A percentile compares a stretch with the other conserved stretches of the same genome.
Conservation (phyloP, 2,113 vertebrate genomes). For the Oryctolagus cuniculus region DNA sequence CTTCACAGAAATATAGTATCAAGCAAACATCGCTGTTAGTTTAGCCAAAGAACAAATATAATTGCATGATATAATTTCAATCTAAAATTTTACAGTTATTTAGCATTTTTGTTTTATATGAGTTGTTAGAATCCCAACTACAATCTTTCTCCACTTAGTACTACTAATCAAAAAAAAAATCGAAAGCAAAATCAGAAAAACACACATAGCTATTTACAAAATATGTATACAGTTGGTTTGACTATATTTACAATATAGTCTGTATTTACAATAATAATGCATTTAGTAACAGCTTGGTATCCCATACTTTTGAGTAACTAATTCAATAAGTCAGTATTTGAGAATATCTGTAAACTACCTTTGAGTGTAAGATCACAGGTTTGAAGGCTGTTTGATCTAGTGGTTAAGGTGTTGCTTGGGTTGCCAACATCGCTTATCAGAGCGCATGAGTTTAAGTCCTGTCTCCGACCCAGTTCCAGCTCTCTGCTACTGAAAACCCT, state of each 20-base stretch:
- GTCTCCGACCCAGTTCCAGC: too few relatives aligned
- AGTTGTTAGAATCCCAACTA: not conserved
- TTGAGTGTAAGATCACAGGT: not conserved
- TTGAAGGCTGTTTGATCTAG: too few relatives aligned
- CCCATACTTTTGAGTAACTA: not conserved
- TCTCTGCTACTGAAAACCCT: too few relatives aligned
- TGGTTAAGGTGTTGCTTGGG: too few relatives aligned
- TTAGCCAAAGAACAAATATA: not conserved
- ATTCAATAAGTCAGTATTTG: slow-evolving; percentile 7
- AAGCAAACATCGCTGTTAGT: not conserved
- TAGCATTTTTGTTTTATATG: slow-evolving; percentile 7
- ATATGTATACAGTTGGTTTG: not conserved
- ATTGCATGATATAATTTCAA: not conserved
- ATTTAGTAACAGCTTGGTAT: not conserved
- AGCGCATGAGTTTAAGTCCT: too few relatives aligned
- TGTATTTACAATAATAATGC: slow-evolving; percentile 16
- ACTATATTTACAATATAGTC: not conserved
- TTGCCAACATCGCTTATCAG: too few relatives aligned
- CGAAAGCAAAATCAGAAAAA: not conserved
- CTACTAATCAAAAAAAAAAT: not conserved
- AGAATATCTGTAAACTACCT: not conserved
- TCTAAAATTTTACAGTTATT: not conserved
- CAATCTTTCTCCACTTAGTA: not conserved
- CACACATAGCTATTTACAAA: not conserved
- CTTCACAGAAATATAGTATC: not conserved